These are phyloP conservation scores for Temnopleurus reevesii DNA, from an alignment of 53 echinoderm and acorn worm species.

Conservation along the genomic window DNA sequence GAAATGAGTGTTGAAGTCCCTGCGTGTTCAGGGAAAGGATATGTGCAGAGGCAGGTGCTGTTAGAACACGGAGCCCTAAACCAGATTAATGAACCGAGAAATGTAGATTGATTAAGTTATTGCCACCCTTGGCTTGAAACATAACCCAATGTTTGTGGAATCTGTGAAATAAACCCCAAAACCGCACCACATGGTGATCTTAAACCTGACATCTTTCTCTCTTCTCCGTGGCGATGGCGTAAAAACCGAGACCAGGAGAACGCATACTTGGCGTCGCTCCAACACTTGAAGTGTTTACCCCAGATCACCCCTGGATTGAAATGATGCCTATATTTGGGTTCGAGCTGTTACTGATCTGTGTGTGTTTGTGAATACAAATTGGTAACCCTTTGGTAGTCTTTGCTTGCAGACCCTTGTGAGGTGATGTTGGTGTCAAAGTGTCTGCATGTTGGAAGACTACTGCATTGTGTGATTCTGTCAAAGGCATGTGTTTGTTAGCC, in stretches of 20 bases:
- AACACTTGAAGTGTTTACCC: conserved; percentile 35
- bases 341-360: not conserved
- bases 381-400: not conserved
- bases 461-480: no score
- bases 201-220: not conserved
- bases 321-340: conserved; percentile 6
- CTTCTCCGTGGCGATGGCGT: not conserved
- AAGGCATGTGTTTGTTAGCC: no score
- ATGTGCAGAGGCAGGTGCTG: no score
- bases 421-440: no score
- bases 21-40: no score
- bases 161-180: not conserved
- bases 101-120: no score
- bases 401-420: no score
- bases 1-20: no score
- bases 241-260: not conserved
- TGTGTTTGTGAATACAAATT: conserved; percentile 5
- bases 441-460: no score
- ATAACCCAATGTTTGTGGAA: not conserved
- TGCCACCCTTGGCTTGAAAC: not conserved
- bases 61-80: no score
- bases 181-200: not conserved
- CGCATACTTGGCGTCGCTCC: conserved; percentile 2
- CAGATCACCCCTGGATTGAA: conserved; percentile 13
- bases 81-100: no score